A percentile compares a stretch with the other conserved stretches of the same genome.
Evolutionary conservation across 2,888 invertebrate species (phyloP).

Genomic region (Metalampra italica): DNA sequence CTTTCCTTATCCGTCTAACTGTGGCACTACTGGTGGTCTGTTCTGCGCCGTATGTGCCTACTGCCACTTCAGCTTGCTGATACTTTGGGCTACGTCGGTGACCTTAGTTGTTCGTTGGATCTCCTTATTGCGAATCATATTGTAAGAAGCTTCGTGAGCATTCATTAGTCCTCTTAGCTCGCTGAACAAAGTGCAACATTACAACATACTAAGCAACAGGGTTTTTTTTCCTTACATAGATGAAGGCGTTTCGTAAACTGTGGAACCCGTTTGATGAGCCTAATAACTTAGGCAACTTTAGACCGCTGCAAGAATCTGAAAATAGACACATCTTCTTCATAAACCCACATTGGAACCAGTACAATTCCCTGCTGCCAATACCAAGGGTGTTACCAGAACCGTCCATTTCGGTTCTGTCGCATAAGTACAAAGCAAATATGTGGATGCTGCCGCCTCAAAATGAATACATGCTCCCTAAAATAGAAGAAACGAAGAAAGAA

Average conservation of each 20-base stretch:
- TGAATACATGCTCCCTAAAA: constrained; percentile 35
- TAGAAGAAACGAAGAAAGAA: constrained; percentile 13
- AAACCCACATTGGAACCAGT: constrained; percentile 69
- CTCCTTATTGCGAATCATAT: too few relatives aligned
- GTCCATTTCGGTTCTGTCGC: constrained; percentile 54
- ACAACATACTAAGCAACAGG: too few relatives aligned
- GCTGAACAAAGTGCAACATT: too few relatives aligned
- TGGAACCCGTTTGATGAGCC: constrained; percentile 72
- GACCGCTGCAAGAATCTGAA: constrained; percentile 62
- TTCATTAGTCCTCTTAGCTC: too few relatives aligned
- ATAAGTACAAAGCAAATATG: constrained; percentile 41
- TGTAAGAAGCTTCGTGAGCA: too few relatives aligned
- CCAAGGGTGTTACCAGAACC: constrained; percentile 46
- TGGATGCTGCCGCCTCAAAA: constrained; percentile 60
- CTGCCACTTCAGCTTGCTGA: too few relatives aligned
- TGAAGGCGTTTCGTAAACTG: constrained; percentile 75
- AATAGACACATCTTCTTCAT: constrained; percentile 73
- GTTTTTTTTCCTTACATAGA: constrained; percentile 50
- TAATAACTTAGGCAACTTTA: constrained; percentile 67
- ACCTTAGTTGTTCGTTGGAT: too few relatives aligned
- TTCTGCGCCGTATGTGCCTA: too few relatives aligned
- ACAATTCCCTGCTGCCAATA: constrained; percentile 69
- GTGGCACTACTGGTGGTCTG: too few relatives aligned
- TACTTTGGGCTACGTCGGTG: too few relatives aligned
- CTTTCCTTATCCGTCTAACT: too few relatives aligned